Conservation (phyloP, 2,797 vertebrate species). For the Chaenodraco wilsoni region DNA sequence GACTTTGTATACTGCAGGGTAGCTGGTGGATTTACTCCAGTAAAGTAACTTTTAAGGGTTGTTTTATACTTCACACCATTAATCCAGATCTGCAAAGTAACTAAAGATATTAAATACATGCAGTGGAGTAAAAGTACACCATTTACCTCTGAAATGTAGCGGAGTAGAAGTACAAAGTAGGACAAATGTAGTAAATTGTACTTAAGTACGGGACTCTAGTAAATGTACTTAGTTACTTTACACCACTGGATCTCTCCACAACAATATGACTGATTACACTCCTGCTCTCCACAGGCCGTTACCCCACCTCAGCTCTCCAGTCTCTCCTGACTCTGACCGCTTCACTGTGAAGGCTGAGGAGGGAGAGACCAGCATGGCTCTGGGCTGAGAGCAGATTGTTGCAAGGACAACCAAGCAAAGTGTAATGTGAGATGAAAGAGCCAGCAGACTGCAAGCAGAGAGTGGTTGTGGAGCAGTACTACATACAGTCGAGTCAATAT, state of each 20-base stretch:
- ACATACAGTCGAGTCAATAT: constrained; percentile 16
- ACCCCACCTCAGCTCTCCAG: constrained; percentile 41
- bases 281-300: constrained; percentile 19
- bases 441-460: constrained; percentile 14
- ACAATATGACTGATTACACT: constrained; percentile 58
- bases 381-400: constrained; percentile 26
- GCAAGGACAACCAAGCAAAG: constrained; percentile 23
- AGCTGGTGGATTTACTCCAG: too few relatives aligned
- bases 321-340: constrained; percentile 38
- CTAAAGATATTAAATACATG: too few relatives aligned
- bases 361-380: constrained; percentile 27
- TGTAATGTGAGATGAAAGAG: constrained; percentile 41
- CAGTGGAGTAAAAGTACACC: too few relatives aligned
- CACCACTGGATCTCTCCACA: constrained; percentile 27
- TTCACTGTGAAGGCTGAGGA: constrained; percentile 42
- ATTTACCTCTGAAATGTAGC: too few relatives aligned
- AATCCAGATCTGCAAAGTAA: too few relatives aligned
- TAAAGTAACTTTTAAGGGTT: too few relatives aligned
- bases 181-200: too few relatives aligned
- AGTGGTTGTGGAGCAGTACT: not conserved
- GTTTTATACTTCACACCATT: too few relatives aligned
- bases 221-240: too few relatives aligned
- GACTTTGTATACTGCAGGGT: too few relatives aligned
- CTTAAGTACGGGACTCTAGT: too few relatives aligned
- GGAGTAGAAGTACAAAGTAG: too few relatives aligned